These are phyloP conservation scores for Galaxias olidus DNA, from an alignment of 2,797 vertebrate genomes.

Conservation along the genomic window DNA sequence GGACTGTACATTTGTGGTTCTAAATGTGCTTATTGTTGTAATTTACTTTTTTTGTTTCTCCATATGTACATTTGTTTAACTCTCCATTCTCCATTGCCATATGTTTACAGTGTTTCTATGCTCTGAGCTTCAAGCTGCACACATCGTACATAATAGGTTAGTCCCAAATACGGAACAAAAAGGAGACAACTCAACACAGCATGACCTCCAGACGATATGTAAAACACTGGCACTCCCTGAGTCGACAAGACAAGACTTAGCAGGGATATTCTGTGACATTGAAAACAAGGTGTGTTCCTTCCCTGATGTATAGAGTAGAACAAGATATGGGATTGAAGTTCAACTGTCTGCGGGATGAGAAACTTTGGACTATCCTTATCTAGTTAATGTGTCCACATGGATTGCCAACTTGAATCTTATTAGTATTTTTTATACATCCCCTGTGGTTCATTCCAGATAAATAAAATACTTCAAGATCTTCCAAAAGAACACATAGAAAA, in stretches of 20 bases:
- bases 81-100: constrained; percentile 14
- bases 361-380: too few species aligned
- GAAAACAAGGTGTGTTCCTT: constrained; percentile 79
- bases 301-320: neutral
- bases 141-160: constrained; percentile 78
- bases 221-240: constrained; percentile 76
- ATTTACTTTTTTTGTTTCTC: neutral
- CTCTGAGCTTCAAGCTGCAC: constrained; percentile 92
- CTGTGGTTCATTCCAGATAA: constrained; percentile 74
- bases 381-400: too few species aligned
- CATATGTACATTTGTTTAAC: neutral
- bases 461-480: constrained; percentile 76
- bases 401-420: too few species aligned
- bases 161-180: constrained; percentile 51
- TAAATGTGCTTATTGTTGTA: too few species aligned
- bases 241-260: constrained; percentile 63
- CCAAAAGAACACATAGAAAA: constrained; percentile 77
- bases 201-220: constrained; percentile 81
- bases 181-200: constrained; percentile 63
- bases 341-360: too few species aligned
- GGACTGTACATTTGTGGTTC: too few species aligned
- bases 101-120: constrained; percentile 86
- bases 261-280: constrained; percentile 71
- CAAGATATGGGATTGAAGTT: too few species aligned
- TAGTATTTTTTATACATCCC: constrained; percentile 3